Evolutionary conservation across 2,797 vertebrate genomes (phyloP).

Genomic region (Gambelia wislizenii): DNA sequence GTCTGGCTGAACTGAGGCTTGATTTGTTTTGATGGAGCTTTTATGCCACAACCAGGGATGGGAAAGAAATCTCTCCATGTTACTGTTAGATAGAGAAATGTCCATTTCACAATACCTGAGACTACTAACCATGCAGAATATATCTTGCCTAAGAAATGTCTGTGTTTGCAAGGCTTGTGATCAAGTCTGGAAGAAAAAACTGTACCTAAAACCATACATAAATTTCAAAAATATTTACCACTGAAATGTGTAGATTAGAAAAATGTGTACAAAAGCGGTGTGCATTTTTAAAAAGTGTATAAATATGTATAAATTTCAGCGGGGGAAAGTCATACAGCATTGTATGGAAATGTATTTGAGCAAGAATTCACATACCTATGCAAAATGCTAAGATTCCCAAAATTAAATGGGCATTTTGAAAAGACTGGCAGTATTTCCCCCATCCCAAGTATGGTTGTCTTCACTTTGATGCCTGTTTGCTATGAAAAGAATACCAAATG

Average conservation of each 20-base stretch:
- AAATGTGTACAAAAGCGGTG: background rate
- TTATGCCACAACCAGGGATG: constrained; percentile 64
- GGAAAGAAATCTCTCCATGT: background rate
- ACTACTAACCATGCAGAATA: background rate
- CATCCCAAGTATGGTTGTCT: constrained; percentile 72
- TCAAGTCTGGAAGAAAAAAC: background rate
- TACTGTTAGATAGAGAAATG: background rate
- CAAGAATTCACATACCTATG: background rate
- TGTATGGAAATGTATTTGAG: background rate
- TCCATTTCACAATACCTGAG: background rate
- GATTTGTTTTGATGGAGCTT: constrained; percentile 86
- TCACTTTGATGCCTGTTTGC: constrained; percentile 75
- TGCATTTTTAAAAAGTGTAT: background rate
- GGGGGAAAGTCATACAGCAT: background rate
- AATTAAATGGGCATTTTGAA: constrained; percentile 80
- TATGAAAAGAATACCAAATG: constrained; percentile 75
- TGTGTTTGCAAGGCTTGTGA: background rate
- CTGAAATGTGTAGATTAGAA: no score
- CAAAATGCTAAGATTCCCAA: constrained; percentile 73
- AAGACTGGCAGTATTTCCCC: constrained; percentile 70
- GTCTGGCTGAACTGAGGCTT: constrained; percentile 79
- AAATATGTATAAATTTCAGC: background rate
- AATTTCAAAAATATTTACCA: background rate
- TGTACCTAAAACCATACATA: background rate
- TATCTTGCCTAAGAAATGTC: background rate